Evolutionary conservation across 2,888 invertebrate genomes (phyloP).

Genomic region (Poecilobothrus nobilitatus): DNA sequence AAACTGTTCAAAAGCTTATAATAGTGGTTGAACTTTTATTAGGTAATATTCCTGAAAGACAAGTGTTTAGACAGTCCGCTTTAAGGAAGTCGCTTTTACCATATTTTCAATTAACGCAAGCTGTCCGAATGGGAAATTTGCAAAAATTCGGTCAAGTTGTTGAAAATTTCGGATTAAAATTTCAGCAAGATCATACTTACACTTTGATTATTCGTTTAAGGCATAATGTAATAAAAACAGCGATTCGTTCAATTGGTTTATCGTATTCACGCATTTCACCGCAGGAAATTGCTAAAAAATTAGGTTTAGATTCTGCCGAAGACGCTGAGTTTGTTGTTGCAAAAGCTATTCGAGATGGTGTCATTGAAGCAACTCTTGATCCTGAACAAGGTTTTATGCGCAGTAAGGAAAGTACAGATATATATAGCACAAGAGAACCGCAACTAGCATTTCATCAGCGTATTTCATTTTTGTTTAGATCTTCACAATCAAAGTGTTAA

Average conservation of each 20-base stretch:
- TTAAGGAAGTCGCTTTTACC: conserved; percentile 83
- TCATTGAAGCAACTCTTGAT: conserved; percentile 94
- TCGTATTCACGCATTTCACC: conserved; percentile 96
- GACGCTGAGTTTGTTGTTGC: conserved; percentile 99
- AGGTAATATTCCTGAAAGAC: conserved; percentile 96
- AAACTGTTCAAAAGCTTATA: conserved; percentile 90
- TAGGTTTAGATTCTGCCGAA: conserved; percentile 88
- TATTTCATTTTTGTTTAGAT: conserved; percentile 93
- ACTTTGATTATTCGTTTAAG: conserved; percentile 90
- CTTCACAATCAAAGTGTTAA: conserved; percentile 98
- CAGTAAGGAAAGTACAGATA: conserved; percentile 93
- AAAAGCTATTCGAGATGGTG: conserved; percentile 95
- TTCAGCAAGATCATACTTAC: conserved; percentile 89
- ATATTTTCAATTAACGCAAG: conserved; percentile 96
- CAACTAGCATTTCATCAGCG: conserved; percentile 93
- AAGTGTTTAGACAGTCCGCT: conserved; percentile 86
- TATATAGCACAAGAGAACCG: conserved; percentile 94
- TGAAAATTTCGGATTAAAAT: conserved; percentile 82
- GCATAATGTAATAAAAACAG: conserved; percentile 99
- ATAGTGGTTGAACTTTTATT: conserved; percentile 90
- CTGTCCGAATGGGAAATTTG: conserved; percentile 89
- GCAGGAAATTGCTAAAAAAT: conserved; percentile 85
- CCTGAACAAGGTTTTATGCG: conserved; percentile 94
- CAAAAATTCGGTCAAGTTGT: conserved; percentile 89
- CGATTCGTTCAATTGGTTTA: conserved; percentile 88